Base-by-base conservation (phyloP, 1,140 invertebrate genomes). In the Tetramorium alpestre region DNA sequence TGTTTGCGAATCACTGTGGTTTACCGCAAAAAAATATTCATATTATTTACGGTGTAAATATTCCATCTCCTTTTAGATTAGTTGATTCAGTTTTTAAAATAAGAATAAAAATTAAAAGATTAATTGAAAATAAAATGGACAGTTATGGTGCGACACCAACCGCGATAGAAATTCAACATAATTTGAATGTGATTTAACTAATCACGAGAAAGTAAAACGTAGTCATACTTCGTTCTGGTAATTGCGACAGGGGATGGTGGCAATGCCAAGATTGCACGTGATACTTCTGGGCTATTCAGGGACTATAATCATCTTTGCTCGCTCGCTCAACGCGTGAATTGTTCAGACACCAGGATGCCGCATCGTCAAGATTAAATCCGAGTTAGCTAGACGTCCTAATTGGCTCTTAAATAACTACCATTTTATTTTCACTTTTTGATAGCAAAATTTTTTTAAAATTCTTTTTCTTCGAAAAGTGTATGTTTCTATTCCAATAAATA, bases 211-310 rank as follows among this genome's bases (percentile, higher is more conserved):
- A 65, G 65, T 76, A 75, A 85, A 85, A 85, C 38, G 18, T 41
- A 67, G 25, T 85, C 58, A 67, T 65, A 76, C 72, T 77, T 76
- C 16, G 60, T 38, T 65, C 47, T 25, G 80, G 18, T 49, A 58
- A 44, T 41, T 54, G 60, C 38, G 25, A 62, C 28, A 44, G 33
- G 22, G 73, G 22, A 77, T 78, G 47, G 33, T 41, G 60, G 73
- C 64, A 85, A 85, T 85, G 47, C 73, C 44, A 85, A 85, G 82
- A 85, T 85, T 62, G 82, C 47, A 85, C 82, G 82, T 85, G 82
- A 85, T 85, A 85, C 82, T 85, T 62, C 81, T 85, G n/a, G 82
- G 73, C 72, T 85, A 85, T 85, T 85, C 82, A 85, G 49, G 49
- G 60, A 62, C 73, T 85, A 65, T 85, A 85, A 85, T 85, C 82